These are phyloP conservation scores for Gallinago undulata DNA, from an alignment of 2,113 vertebrate genomes.

Conservation along the genomic window DNA sequence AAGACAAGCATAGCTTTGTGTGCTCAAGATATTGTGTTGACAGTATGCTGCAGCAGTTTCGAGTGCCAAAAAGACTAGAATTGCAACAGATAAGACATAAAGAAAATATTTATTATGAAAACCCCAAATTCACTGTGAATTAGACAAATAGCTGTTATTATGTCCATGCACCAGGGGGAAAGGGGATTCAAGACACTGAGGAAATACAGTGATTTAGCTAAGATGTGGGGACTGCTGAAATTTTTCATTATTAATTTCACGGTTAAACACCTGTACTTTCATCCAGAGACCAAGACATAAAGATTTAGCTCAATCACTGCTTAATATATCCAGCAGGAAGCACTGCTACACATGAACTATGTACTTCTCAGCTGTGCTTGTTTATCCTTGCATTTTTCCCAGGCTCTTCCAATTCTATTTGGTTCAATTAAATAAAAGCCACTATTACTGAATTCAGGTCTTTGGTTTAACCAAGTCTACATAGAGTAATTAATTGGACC, in stretches of 20 bases:
- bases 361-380: neutral
- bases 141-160: neutral
- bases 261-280: neutral
- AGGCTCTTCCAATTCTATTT: neutral
- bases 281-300: neutral
- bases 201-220: neutral
- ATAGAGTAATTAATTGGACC: neutral
- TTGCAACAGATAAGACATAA: neutral
- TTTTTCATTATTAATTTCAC: neutral
- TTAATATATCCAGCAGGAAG: neutral
- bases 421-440: neutral
- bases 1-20: neutral
- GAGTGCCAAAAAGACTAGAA: neutral
- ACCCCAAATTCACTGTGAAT: neutral
- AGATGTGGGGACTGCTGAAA: neutral
- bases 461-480: neutral
- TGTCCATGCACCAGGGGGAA: neutral
- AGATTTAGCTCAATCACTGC: neutral
- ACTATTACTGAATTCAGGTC: neutral
- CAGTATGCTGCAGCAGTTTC: neutral
- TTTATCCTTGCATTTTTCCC: neutral
- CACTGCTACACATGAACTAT: accelerated
- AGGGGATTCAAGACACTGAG: neutral
- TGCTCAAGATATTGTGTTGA: neutral
- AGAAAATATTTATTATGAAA: neutral